phyloP scores from a whole-genome alignment of 2,888 invertebrate species.

The Cheilosia vulpina region DNA sequence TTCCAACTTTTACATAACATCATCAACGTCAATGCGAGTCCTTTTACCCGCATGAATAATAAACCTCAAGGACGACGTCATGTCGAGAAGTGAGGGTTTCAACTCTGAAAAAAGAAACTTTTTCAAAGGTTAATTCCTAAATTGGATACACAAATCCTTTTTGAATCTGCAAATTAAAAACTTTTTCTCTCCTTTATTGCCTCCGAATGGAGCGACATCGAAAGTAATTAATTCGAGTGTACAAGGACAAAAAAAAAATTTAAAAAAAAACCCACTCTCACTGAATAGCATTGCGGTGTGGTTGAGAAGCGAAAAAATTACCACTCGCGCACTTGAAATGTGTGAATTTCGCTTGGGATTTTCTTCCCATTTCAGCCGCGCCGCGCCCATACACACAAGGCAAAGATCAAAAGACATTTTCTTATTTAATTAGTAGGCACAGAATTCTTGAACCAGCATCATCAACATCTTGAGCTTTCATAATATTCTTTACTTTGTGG shows the following conservation, averaged over 20 bases:
- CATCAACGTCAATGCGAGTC: constrained; percentile 9
- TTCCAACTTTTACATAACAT: constrained; percentile 33
- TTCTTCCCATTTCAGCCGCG: background rate
- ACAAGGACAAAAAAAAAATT: constrained; percentile 55
- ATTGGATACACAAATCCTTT: constrained; percentile 67
- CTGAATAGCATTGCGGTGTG: constrained; percentile 41
- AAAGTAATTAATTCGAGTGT: constrained; percentile 69
- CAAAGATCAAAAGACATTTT: constrained; percentile 46
- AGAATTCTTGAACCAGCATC: constrained; percentile 59
- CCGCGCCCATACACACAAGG: too few species aligned
- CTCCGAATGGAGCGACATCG: constrained; percentile 29
- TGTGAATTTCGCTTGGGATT: background rate
- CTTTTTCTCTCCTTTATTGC: constrained; percentile 10
- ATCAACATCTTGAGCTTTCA: constrained; percentile 69
- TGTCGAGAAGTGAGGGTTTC: constrained; percentile 7
- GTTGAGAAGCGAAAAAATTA: constrained; percentile 12
- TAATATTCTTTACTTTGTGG: constrained; percentile 66
- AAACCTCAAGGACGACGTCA: constrained; percentile 39
- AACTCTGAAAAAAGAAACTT: constrained; percentile 5
- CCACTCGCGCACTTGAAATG: background rate
- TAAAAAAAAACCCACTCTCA: background rate
- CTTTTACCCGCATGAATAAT: constrained; percentile 31
- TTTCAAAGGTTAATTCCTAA: constrained; percentile 61
- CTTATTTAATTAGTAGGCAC: constrained; percentile 61
- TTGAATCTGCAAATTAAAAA: constrained; percentile 58